Evolutionary conservation across 2,113 vertebrate genomes (phyloP).

Genomic region (Cacatua alba): DNA sequence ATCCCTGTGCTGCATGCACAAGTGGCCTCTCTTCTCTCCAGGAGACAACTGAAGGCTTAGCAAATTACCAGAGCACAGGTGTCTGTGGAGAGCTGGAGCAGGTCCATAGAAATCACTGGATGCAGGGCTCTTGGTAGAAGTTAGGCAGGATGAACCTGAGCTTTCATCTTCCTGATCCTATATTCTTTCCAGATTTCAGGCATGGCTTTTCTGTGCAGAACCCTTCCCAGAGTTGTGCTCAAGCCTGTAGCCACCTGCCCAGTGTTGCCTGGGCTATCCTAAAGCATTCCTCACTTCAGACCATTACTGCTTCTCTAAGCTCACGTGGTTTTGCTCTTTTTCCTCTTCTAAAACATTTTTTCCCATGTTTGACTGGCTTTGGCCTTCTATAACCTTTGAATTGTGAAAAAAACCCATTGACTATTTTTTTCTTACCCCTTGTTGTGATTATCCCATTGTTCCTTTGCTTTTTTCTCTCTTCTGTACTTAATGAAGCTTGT

Average conservation of each 20-base stretch:
- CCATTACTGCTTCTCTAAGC: background rate
- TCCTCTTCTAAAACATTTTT: background rate
- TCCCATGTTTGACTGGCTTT: background rate
- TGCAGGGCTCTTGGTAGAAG: background rate
- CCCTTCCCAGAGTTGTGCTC: background rate
- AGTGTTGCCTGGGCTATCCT: background rate
- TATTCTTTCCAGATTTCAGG: background rate
- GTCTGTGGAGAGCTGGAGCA: background rate
- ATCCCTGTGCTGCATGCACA: background rate
- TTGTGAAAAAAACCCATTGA: rapidly evolving
- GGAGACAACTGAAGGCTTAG: background rate
- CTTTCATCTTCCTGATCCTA: background rate
- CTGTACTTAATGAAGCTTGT: background rate
- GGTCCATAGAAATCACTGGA: background rate
- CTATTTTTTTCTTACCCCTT: background rate
- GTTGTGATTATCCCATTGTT: background rate
- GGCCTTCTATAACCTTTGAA: background rate
- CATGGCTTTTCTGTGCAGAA: rapidly evolving
- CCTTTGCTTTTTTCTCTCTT: background rate
- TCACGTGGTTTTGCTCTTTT: background rate
- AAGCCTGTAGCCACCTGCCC: background rate
- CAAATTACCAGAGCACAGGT: background rate
- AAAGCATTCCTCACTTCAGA: background rate
- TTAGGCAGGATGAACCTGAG: background rate
- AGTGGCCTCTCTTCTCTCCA: background rate